Evolutionary conservation across 1,140 invertebrate species (phyloP).

Genomic region (Dendrolimus kikuchii): DNA sequence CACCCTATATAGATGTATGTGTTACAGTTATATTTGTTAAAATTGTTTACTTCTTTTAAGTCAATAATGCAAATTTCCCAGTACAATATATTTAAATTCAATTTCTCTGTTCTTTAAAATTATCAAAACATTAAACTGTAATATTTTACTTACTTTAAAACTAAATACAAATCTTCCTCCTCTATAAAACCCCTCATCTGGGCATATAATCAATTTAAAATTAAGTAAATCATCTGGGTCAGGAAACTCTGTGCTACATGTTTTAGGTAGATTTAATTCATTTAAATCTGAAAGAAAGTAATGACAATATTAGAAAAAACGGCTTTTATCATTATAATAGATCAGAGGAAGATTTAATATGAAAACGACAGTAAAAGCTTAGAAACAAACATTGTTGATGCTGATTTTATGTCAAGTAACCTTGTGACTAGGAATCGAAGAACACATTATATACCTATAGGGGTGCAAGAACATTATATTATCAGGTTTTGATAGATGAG

Average conservation of each 20-base stretch:
- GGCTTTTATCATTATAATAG: slow-evolving; percentile 2
- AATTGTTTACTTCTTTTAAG: neutral
- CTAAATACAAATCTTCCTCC: slow-evolving; percentile 96
- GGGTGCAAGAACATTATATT: too few relatives aligned
- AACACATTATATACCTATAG: too few relatives aligned
- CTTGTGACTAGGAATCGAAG: too few relatives aligned
- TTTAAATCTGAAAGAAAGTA: slow-evolving; percentile 89
- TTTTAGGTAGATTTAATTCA: slow-evolving; percentile 97
- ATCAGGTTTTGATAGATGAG: too few relatives aligned
- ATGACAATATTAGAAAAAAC: slow-evolving; percentile 7
- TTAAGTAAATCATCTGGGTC: slow-evolving; percentile 96
- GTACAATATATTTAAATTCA: too few relatives aligned
- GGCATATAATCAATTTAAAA: slow-evolving; percentile 97
- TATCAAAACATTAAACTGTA: too few relatives aligned
- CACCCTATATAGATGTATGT: too few relatives aligned
- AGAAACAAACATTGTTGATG: too few relatives aligned
- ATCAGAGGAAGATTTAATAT: neutral
- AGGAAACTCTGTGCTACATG: slow-evolving; percentile 96
- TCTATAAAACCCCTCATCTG: slow-evolving; percentile 98
- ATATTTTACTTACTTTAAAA: slow-evolving; percentile 80
- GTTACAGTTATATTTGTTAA: too few relatives aligned
- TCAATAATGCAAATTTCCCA: neutral
- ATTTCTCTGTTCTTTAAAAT: too few relatives aligned
- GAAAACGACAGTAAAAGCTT: neutral
- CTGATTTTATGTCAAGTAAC: too few relatives aligned